These are phyloP conservation scores for Toxotes chatareus DNA, from an alignment of 2,113 vertebrate species.

Conservation along the genomic window DNA sequence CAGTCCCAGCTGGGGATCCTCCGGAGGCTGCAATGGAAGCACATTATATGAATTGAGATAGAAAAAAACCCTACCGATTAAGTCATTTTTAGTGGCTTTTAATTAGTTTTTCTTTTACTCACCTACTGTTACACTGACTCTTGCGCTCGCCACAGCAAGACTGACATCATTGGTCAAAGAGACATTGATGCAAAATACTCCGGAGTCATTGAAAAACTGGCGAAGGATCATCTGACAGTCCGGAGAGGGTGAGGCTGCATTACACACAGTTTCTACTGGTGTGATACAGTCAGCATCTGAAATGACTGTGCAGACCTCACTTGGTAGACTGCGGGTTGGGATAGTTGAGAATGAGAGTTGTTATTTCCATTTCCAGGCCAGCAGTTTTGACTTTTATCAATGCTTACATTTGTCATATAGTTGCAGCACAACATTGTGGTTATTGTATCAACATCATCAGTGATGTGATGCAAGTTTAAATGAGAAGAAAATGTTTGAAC, in stretches of 20 bases:
- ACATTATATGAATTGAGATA: slow-evolving; percentile 13
- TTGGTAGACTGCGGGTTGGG: slow-evolving; percentile 86
- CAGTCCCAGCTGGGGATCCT: slow-evolving; percentile 75
- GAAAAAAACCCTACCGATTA: background rate
- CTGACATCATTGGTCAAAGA: slow-evolving; percentile 91
- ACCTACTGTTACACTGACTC: slow-evolving; percentile 87
- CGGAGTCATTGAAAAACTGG: slow-evolving; percentile 90
- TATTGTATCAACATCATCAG: background rate
- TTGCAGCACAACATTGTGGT: background rate
- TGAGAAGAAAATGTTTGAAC: background rate
- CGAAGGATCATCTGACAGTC: slow-evolving; percentile 92
- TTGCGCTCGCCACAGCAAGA: slow-evolving; percentile 89
- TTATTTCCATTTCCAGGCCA: slow-evolving; percentile 1
- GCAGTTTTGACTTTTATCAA: background rate
- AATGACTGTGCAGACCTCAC: slow-evolving; percentile 91
- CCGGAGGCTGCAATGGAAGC: slow-evolving; percentile 71
- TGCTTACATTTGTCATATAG: background rate
- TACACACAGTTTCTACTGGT: slow-evolving; percentile 86
- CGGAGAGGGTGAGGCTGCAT: slow-evolving; percentile 83
- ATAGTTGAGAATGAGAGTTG: background rate
- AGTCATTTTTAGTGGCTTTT: background rate
- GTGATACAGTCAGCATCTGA: slow-evolving; percentile 89
- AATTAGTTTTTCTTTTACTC: slow-evolving; percentile 24
- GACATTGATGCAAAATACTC: slow-evolving; percentile 94
- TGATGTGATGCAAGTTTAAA: background rate